Evolutionary conservation across 2,113 vertebrate genomes (phyloP).

Genomic region (Corapipo altera): DNA sequence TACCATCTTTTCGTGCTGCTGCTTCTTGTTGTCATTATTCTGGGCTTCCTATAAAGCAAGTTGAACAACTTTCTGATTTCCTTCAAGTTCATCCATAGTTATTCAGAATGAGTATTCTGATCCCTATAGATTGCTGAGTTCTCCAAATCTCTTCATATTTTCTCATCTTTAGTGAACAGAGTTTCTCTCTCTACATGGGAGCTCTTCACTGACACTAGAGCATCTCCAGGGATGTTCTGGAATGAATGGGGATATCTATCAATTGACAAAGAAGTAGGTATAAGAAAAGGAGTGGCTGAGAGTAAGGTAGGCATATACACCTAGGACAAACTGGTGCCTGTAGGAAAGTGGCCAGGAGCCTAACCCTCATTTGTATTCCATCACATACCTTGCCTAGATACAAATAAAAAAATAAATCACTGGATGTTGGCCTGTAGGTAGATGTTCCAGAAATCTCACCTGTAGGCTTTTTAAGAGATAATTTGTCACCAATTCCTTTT

Average conservation of each 20-base stretch:
- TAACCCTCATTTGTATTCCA: neutral
- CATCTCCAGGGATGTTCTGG: neutral
- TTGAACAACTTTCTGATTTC: neutral
- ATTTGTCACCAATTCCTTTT: neutral
- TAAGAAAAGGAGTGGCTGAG: neutral
- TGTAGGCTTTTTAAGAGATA: neutral
- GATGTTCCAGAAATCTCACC: neutral
- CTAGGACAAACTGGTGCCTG: neutral
- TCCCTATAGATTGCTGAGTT: neutral
- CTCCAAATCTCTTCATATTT: neutral
- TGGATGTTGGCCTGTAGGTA: neutral
- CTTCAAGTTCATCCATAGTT: neutral
- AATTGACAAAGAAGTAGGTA: neutral
- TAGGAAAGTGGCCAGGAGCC: neutral
- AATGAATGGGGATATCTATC: neutral
- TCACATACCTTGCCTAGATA: neutral
- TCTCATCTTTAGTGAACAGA: neutral
- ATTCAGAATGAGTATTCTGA: constrained; percentile 3
- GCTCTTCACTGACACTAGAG: neutral
- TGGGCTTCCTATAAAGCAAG: neutral
- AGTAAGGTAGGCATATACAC: neutral
- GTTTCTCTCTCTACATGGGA: neutral
- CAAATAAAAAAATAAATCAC: neutral
- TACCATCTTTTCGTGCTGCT: neutral
- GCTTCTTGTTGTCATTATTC: neutral